These are phyloP conservation scores for Huso huso DNA, from an alignment of 2,797 vertebrate genomes.

Conservation along the genomic window DNA sequence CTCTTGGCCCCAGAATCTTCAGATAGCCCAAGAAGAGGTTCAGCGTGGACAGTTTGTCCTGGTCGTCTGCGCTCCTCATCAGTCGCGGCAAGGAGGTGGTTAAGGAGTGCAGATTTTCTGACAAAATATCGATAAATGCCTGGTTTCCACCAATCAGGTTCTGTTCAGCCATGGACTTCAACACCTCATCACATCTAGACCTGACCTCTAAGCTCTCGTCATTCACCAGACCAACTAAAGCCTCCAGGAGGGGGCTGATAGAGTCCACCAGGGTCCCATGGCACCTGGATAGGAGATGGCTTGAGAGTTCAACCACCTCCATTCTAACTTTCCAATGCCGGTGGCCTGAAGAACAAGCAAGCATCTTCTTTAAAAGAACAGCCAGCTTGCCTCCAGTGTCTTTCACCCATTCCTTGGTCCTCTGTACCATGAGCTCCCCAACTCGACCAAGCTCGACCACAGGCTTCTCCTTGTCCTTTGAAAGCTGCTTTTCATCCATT, in stretches of 20 bases:
- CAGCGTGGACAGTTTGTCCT: slow-evolving; percentile 74
- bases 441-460: slow-evolving; percentile 44
- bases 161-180: slow-evolving; percentile 54
- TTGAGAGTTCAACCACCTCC: slow-evolving; percentile 65
- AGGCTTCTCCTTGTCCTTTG: slow-evolving; percentile 32
- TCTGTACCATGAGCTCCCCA: slow-evolving; percentile 63
- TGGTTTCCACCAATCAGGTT: slow-evolving; percentile 45
- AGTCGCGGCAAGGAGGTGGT: slow-evolving; percentile 82
- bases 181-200: slow-evolving; percentile 49
- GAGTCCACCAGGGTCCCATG: slow-evolving; percentile 62
- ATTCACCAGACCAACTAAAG: slow-evolving; percentile 72
- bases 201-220: slow-evolving; percentile 72
- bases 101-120: slow-evolving; percentile 82
- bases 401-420: slow-evolving; percentile 70
- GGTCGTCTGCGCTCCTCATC: slow-evolving; percentile 80
- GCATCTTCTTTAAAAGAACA: slow-evolving; percentile 68
- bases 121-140: slow-evolving; percentile 70
- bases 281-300: slow-evolving; percentile 65
- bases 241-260: slow-evolving; percentile 66
- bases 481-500: slow-evolving; percentile 76
- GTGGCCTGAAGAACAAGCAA: slow-evolving; percentile 67
- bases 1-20: slow-evolving; percentile 74
- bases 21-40: slow-evolving; percentile 81
- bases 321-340: slow-evolving; percentile 84
- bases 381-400: slow-evolving; percentile 62